phyloP scores from a whole-genome alignment of 2,888 invertebrate genomes.

The Graphium colonna region DNA sequence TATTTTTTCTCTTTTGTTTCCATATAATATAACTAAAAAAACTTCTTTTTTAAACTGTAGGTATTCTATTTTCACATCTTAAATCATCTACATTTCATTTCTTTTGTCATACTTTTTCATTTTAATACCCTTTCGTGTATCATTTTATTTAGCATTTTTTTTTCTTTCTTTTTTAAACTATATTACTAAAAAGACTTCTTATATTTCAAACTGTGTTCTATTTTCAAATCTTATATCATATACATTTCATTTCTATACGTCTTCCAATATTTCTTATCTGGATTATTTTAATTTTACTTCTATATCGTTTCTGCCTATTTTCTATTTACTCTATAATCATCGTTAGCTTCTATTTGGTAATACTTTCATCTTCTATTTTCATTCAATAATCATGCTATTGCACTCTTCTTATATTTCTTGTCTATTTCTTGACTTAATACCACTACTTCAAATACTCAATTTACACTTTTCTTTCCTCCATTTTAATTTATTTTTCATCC shows the following conservation, averaged over 20 bases:
- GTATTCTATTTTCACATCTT: too few relatives aligned
- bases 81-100: too few relatives aligned
- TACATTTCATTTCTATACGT: not conserved
- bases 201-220: too few relatives aligned
- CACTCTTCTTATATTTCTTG: not conserved
- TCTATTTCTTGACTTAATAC: not conserved
- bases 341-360: too few relatives aligned
- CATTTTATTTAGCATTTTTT: not conserved
- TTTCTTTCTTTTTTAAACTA: constrained; percentile 1
- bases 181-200: too few relatives aligned
- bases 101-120: not conserved
- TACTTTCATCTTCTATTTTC: not conserved
- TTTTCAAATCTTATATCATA: too few relatives aligned
- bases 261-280: not conserved
- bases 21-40: too few relatives aligned
- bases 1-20: too few relatives aligned
- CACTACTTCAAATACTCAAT: not conserved
- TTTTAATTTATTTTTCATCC: not conserved
- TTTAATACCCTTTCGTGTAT: not conserved
- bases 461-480: not conserved
- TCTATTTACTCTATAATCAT: too few relatives aligned
- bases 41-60: too few relatives aligned
- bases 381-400: not conserved
- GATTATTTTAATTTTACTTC: not conserved
- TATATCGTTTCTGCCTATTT: not conserved